Percentiles rank a stretch among this genome's conserved stretches.
Conservation (phyloP, 1,140 invertebrate species). For the Atta texana region DNA sequence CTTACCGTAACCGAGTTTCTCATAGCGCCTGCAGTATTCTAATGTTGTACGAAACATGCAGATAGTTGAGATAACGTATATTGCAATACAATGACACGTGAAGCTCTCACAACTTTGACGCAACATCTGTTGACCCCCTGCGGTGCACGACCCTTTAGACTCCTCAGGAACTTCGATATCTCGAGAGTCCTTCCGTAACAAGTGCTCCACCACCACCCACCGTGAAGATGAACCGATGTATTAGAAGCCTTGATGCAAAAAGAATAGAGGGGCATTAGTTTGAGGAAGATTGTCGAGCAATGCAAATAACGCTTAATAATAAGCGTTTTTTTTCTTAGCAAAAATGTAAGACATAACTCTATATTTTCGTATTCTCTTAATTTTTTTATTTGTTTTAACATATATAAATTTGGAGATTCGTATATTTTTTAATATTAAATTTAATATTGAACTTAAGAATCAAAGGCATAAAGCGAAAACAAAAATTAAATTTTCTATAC, state of each 20-base stretch:
- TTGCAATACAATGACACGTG: conserved; percentile 31
- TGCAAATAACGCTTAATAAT: conserved; percentile 18
- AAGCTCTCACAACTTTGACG: conserved; percentile 4
- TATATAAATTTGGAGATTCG: neutral
- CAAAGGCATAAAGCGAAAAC: neutral
- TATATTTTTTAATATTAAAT: neutral
- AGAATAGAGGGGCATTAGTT: conserved; percentile 8
- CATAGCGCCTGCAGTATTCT: conserved; percentile 7
- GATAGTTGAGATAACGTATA: conserved; percentile 35
- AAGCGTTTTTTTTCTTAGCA: neutral
- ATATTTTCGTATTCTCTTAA: neutral
- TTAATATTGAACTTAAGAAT: neutral
- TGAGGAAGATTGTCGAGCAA: neutral
- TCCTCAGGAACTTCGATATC: conserved; percentile 43
- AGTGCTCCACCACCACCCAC: conserved; percentile 62
- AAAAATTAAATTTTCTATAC: neutral
- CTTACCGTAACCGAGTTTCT: neutral
- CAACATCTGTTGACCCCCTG: conserved; percentile 65
- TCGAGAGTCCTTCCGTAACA: conserved; percentile 59
- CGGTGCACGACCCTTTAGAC: conserved; percentile 45
- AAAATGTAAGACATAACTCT: neutral
- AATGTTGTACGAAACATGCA: conserved; percentile 22
- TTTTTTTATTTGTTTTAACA: neutral
- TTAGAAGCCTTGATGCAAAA: conserved; percentile 21
- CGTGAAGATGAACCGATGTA: conserved; percentile 53